Conservation (phyloP, 2,797 vertebrate genomes). For the Enteromius treurensis region DNA sequence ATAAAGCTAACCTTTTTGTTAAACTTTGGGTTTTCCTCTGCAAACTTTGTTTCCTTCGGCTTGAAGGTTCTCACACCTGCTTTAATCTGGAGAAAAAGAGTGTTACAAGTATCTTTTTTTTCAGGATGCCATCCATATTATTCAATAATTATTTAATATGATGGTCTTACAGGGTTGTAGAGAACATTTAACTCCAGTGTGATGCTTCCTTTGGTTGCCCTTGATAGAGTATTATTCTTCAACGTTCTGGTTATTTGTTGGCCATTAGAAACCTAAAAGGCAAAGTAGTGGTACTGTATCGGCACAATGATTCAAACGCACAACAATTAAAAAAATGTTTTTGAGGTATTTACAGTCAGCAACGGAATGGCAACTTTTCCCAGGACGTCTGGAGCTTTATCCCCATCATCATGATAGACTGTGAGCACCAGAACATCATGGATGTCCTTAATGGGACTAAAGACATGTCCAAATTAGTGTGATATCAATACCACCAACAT, state of each 20-base stretch:
- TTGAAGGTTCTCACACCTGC: slow-evolving; percentile 88
- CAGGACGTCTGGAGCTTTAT: slow-evolving; percentile 88
- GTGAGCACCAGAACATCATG: slow-evolving; percentile 90
- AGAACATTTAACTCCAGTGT: slow-evolving; percentile 89
- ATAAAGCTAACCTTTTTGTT: slow-evolving; percentile 30
- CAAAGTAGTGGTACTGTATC: slow-evolving; percentile 16
- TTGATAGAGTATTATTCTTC: slow-evolving; percentile 91
- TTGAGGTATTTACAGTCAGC: slow-evolving; percentile 84
- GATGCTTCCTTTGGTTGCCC: slow-evolving; percentile 87
- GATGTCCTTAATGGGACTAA: slow-evolving; percentile 93
- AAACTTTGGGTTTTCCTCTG: slow-evolving; percentile 79
- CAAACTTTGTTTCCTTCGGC: slow-evolving; percentile 85
- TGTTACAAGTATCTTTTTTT: neutral
- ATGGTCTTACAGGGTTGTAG: slow-evolving; percentile 88
- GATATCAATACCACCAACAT: neutral
- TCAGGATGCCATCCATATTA: neutral
- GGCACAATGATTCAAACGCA: neutral
- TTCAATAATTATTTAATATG: neutral
- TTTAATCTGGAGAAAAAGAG: slow-evolving; percentile 80
- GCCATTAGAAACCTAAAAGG: slow-evolving; percentile 84
- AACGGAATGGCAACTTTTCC: slow-evolving; percentile 93
- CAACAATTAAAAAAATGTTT: neutral
- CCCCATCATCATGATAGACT: slow-evolving; percentile 92
- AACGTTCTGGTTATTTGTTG: slow-evolving; percentile 82
- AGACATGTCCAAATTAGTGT: slow-evolving; percentile 57